A percentile compares a stretch with the other conserved stretches of the same genome.
These are phyloP conservation scores for Anguilla pacifica DNA, from an alignment of 2,797 vertebrate species.

Conservation along the genomic window DNA sequence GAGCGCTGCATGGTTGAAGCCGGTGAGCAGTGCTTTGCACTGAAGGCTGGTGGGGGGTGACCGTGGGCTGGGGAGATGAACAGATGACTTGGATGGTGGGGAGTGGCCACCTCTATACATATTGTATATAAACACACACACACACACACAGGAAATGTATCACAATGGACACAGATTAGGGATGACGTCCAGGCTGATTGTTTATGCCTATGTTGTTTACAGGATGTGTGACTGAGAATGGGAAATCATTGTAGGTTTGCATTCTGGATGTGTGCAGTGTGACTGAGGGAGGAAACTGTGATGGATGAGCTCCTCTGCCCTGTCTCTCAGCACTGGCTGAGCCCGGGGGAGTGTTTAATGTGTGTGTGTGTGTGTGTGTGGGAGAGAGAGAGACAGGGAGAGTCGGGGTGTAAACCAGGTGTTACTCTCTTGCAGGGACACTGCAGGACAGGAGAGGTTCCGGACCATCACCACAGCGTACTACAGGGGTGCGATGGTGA, in stretches of 20 bases:
- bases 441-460: slow-evolving; percentile 97
- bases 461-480: slow-evolving; percentile 98
- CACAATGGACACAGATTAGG: background rate
- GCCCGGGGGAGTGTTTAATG: background rate
- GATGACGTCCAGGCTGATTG: background rate
- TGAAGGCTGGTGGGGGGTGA: background rate
- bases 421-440: slow-evolving; percentile 80
- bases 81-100: background rate
- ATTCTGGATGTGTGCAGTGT: background rate
- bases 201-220: slow-evolving; percentile 9
- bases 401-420: slow-evolving; percentile 7
- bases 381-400: background rate
- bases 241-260: background rate
- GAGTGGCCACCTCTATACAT: background rate
- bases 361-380: background rate
- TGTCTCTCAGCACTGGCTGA: background rate
- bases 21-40: background rate
- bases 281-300: slow-evolving; percentile 5
- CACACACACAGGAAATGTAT: background rate
- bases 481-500: slow-evolving; percentile 98
- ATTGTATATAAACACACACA: background rate
- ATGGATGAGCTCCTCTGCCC: background rate
- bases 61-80: background rate
- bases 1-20: background rate
- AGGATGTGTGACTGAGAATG: slow-evolving; percentile 10